Base-by-base conservation (phyloP, 2,888 invertebrate genomes). In the Mythimna ferrago region DNA sequence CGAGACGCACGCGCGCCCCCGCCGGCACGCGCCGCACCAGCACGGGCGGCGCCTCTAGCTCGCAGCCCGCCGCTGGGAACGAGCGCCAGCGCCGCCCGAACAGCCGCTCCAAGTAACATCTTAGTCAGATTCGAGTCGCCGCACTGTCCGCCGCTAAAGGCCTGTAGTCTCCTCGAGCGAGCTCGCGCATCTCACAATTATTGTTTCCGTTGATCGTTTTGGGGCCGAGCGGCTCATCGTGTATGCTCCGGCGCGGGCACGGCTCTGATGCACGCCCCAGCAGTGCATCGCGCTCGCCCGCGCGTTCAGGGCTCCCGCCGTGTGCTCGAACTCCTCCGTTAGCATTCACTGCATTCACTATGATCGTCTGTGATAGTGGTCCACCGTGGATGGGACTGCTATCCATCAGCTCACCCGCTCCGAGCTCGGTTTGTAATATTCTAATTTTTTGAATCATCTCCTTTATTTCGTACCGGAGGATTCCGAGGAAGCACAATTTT, bases 371-470 rank as follows among this genome's bases (percentile, higher is more conserved):
- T 53, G 96, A 96, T 35, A 96, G 86, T 5, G 96, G 96, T 61
- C 96, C 96, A 72, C 96, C 95, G 84, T 96, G 95, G 66, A 95
- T 85, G 14, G 96, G 96, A 76, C 96, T 96, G 32, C 94, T 91
- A 60, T 96, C 96, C 38, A 95, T 87, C 57, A 96, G 91, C 87
- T 96, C 96, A 3, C 96, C 95, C 58, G 96, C 95, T 63, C 97
- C 97, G 82, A 97, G 92, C 90, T 98, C 98, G 76, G 97, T 97
- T 88, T 97, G 97, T 80, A 98, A 96, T 91, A 98, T 97, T 89
- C 98, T 97, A 92, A 98, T 98, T 96, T 98, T 98, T 93, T 98
- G 98, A 90, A 98, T 98, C 98, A 98, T 98, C 94, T 98, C 98
- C 85, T 98, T 97, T 90, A 98, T 98, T 96, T 98, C 98, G 96